Base-by-base conservation (phyloP, 2,113 vertebrate genomes). In the Rhinoderma darwinii region DNA sequence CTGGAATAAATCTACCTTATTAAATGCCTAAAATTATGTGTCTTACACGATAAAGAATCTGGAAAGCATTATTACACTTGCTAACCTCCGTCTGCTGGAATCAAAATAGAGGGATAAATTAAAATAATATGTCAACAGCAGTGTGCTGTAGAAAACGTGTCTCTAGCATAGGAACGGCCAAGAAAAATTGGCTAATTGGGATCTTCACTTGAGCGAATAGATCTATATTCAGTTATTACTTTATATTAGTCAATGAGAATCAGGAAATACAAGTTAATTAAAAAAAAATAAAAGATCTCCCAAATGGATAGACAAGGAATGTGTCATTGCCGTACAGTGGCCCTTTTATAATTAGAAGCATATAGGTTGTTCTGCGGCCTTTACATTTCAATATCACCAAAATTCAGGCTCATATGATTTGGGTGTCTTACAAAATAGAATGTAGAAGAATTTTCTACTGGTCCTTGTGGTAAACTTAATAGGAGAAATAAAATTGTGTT, bases 1-100 rank as follows among this genome's bases (percentile, higher is more conserved):
- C 93, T 93, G 95, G 94, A 95, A 96, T 96, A 95, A 96, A 96
- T 96, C 95, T 95, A 95, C 95, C 94, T 95, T 95, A 95, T 96
- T 96, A 96, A 95, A 95, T 96, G 95, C 93, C 94, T 95, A 94
- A 94, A 94, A 96, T 96, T 95, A 95, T 95, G 93, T 95, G 93
- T 96, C 94, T 96, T 95, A 94, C 94, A 95, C 93, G 84, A 95
- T 94, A 95, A 95, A 95, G 94, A 95, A 96, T 95, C 94, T 95
- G 93, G 92, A 75, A 82, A 94, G 93, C 93, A 93, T 94, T 95
- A 95, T 94, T 95, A 94, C 94, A 95, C 95, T 95, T 94, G 93
- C 93, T 93, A 95, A 93, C 93, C 94, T 94, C 93, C 91, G 92
- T 94, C 91, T 89, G 89, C 91, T 93, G 93, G 94, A 95, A 95